Evolutionary conservation across 1,140 invertebrate genomes (phyloP).

Genomic region (Trachymyrmex septentrionalis): DNA sequence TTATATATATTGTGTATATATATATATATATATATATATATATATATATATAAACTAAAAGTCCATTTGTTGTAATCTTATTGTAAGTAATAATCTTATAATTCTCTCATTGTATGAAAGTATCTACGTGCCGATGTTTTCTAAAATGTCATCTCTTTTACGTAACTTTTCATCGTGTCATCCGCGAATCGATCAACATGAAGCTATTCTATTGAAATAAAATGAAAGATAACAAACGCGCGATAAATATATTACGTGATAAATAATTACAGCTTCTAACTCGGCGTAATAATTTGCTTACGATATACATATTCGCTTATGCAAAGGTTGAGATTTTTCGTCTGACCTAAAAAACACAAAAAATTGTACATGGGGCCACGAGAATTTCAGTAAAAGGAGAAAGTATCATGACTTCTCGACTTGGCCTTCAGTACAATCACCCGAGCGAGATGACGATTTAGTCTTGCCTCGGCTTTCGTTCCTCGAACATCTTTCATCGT

Average conservation of each 20-base stretch:
- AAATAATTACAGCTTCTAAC: background rate
- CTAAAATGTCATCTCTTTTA: background rate
- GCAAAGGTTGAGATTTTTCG: background rate
- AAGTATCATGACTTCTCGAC: conserved; percentile 75
- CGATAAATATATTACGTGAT: no score
- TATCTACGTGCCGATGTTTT: background rate
- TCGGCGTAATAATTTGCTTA: background rate
- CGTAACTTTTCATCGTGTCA: background rate
- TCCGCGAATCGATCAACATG: background rate
- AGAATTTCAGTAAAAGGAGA: conserved; percentile 67
- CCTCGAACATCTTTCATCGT: background rate
- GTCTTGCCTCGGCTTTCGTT: conserved; percentile 61
- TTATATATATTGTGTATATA: no score
- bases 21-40: no score
- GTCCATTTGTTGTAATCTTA: background rate
- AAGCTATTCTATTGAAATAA: background rate
- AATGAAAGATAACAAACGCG: background rate
- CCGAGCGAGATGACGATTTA: conserved; percentile 38
- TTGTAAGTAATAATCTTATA: background rate
- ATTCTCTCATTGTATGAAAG: background rate
- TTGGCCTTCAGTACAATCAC: conserved; percentile 55
- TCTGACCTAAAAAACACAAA: background rate
- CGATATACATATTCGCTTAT: background rate
- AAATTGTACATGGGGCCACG: background rate
- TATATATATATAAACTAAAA: no score